These are phyloP conservation scores for Philereme vetulata DNA, from an alignment of 2,888 invertebrate genomes.

Conservation along the genomic window DNA sequence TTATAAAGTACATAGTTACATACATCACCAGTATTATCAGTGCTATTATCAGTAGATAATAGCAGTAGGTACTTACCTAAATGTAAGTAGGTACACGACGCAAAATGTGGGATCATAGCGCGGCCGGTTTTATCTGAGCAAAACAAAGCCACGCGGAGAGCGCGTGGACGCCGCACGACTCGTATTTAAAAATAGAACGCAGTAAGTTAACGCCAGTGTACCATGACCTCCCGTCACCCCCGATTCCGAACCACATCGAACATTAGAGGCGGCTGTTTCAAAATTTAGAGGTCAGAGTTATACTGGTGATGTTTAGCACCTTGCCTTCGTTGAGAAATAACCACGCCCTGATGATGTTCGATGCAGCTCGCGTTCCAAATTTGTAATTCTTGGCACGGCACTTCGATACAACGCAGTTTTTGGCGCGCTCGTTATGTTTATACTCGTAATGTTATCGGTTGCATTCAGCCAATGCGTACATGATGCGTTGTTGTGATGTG, in stretches of 20 bases:
- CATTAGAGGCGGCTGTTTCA: conserved; percentile 23
- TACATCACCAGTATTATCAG: too few relatives aligned
- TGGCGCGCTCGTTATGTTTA: conserved; percentile 19
- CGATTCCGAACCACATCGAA: conserved; percentile 8
- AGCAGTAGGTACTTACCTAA: conserved; percentile 50
- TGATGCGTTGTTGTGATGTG: conserved; percentile 9
- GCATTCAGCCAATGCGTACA: conserved; percentile 15
- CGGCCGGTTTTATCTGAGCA: conserved; percentile 62
- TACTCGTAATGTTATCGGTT: conserved; percentile 5
- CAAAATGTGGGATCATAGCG: conserved; percentile 60
- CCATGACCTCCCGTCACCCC: conserved; percentile 13
- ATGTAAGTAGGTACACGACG: conserved; percentile 53
- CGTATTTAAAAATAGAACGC: conserved; percentile 69
- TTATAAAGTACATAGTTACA: conserved; percentile 55
- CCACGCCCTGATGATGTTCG: conserved; percentile 69
- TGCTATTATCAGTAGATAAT: too few relatives aligned
- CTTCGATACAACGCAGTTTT: conserved; percentile 27
- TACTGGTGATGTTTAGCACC: conserved; percentile 37
- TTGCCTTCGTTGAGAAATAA: conserved; percentile 29
- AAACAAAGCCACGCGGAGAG: conserved; percentile 75
- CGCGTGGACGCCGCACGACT: conserved; percentile 69
- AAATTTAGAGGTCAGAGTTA: conserved; percentile 44
- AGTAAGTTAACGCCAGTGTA: conserved; percentile 20
- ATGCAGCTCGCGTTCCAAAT: conserved; percentile 52
- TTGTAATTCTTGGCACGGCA: conserved; percentile 60